Evolutionary conservation across 92 coral and sea anemone species (phyloP).

Genomic region (Phenganax marumi): DNA sequence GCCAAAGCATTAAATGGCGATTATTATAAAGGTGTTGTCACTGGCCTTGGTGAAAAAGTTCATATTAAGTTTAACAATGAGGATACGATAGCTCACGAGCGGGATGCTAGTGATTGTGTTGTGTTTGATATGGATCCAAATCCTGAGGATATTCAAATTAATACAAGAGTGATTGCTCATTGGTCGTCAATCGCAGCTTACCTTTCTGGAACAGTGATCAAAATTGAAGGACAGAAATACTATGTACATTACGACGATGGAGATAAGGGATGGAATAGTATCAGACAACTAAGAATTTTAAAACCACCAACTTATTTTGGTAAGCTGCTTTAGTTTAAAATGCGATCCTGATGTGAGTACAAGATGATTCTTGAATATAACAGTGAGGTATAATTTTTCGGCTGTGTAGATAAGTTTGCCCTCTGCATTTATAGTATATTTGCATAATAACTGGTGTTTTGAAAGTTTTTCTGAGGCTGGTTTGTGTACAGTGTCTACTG

Average conservation of each 20-base stretch:
- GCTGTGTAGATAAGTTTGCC: not conserved
- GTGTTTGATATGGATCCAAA: constrained; percentile 93
- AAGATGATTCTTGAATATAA: no score
- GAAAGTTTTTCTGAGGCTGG: no score
- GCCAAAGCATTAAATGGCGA: constrained; percentile 98
- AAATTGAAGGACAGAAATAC: constrained; percentile 78
- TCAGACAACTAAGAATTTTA: constrained; percentile 80
- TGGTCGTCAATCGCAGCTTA: constrained; percentile 95
- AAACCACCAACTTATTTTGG: constrained; percentile 96
- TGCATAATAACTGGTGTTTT: no score
- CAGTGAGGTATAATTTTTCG: not conserved
- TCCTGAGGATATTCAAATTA: constrained; percentile 73
- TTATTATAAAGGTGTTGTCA: constrained; percentile 87
- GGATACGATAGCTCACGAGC: constrained; percentile 93
- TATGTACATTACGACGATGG: constrained; percentile 98
- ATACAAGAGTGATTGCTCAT: constrained; percentile 92
- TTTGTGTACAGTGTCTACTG: no score
- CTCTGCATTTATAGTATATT: no score
- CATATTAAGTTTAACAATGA: constrained; percentile 97
- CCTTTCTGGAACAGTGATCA: constrained; percentile 88
- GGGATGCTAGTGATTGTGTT: constrained; percentile 84
- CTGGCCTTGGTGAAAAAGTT: constrained; percentile 92
- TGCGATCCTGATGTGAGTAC: no score
- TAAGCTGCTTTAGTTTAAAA: constrained; percentile 52
- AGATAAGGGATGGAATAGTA: constrained; percentile 82